Conservation (phyloP, 2,113 vertebrate species). For the Struthio camelus region DNA sequence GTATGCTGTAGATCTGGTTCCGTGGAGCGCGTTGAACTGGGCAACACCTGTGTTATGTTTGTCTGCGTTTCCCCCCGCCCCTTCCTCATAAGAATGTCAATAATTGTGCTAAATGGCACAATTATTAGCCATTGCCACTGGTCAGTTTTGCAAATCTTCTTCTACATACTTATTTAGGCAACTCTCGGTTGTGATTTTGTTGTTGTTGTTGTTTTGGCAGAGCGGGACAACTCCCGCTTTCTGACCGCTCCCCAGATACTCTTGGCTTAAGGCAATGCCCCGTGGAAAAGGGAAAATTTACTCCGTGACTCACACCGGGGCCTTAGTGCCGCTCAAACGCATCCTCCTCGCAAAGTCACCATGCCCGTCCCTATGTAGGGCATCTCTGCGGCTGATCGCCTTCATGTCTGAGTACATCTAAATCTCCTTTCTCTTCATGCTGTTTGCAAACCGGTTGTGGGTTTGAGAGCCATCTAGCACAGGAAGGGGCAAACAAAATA, state of each 20-base stretch:
- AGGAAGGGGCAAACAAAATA: neutral
- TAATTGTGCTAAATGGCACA: neutral
- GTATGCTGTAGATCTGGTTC: neutral
- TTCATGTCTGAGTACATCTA: neutral
- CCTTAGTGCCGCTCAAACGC: accelerated
- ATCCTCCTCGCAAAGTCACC: neutral
- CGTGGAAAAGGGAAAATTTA: neutral
- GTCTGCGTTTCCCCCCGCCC: neutral
- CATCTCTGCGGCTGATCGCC: neutral
- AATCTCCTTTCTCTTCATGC: neutral
- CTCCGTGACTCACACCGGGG: neutral
- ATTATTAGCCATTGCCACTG: neutral
- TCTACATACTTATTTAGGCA: neutral
- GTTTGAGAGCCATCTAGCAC: neutral
- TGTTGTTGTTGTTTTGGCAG: neutral
- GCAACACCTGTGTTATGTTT: accelerated
- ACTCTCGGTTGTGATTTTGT: neutral
- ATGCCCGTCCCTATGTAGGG: neutral
- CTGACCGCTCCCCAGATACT: neutral
- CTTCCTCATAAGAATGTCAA: neutral
- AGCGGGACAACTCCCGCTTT: neutral
- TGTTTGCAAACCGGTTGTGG: neutral
- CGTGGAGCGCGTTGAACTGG: neutral
- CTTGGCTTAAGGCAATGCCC: neutral
- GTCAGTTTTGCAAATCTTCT: neutral